Percentiles rank a stretch among this genome's conserved stretches.
These are phyloP conservation scores for Rambutsinella grinnellia DNA, from an alignment of 2,888 invertebrate species.

Conservation along the genomic window DNA sequence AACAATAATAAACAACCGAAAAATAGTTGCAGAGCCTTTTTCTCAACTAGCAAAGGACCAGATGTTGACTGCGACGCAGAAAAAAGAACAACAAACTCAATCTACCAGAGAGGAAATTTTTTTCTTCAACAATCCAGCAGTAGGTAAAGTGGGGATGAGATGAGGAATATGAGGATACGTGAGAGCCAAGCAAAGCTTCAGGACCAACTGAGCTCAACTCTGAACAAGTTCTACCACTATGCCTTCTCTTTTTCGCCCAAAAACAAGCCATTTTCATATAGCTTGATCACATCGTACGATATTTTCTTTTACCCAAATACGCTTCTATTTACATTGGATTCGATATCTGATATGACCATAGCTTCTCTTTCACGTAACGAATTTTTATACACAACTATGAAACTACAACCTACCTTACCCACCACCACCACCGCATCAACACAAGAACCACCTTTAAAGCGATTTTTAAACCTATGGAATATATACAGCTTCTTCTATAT, in stretches of 20 bases:
- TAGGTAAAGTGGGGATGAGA: neutral
- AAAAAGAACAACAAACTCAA: conserved; percentile 1
- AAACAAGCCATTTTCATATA: too few species aligned
- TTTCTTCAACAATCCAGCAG: neutral
- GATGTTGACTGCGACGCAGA: conserved; percentile 50
- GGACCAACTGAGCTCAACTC: conserved; percentile 49
- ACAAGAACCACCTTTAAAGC: too few species aligned
- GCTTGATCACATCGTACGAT: too few species aligned
- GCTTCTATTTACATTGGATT: too few species aligned
- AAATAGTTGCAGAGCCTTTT: neutral
- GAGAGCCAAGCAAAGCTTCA: conserved; percentile 35
- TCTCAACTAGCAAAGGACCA: conserved; percentile 27
- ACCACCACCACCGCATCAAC: too few species aligned
- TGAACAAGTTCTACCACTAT: conserved; percentile 34
- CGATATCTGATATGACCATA: too few species aligned
- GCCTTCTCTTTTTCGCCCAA: conserved; percentile 30
- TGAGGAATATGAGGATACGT: neutral
- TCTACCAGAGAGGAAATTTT: neutral
- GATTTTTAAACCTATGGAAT: too few species aligned
- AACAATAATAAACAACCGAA: conserved; percentile 11
- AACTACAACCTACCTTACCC: too few species aligned
- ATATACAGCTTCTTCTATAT: too few species aligned
- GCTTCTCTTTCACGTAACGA: too few species aligned
- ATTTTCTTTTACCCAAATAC: too few species aligned
- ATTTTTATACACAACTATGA: too few species aligned